phyloP scores from a whole-genome alignment of 2,113 vertebrate species.

The Austrofundulus limnaeus region DNA sequence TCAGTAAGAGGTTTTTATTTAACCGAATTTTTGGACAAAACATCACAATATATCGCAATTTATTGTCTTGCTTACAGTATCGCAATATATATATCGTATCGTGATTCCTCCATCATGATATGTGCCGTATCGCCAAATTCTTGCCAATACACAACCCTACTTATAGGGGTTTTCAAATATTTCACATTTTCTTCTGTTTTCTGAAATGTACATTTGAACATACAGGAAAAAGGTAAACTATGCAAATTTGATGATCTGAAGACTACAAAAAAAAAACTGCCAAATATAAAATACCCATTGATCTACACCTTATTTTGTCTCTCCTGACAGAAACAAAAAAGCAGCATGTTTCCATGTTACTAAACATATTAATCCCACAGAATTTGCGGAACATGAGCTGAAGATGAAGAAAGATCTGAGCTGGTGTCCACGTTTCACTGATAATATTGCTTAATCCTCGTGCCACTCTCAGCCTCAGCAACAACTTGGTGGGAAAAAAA shows the following conservation, averaged over 20 bases:
- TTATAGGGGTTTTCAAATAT: too few relatives aligned
- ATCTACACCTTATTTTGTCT: background rate
- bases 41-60: too few relatives aligned
- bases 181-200: too few relatives aligned
- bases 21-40: too few relatives aligned
- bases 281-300: background rate
- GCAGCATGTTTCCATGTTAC: constrained; percentile 12
- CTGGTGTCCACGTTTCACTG: constrained; percentile 10
- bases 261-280: background rate
- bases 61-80: too few relatives aligned
- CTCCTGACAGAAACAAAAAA: constrained; percentile 3
- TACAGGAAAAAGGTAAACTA: too few relatives aligned
- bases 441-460: constrained; percentile 42
- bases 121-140: too few relatives aligned
- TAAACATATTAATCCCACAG: constrained; percentile 29
- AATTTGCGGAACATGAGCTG: constrained; percentile 31
- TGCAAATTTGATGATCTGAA: background rate
- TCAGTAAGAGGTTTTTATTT: too few relatives aligned
- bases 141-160: too few relatives aligned
- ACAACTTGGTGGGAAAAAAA: constrained; percentile 48
- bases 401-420: constrained; percentile 1
- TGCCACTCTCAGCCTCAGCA: constrained; percentile 20
- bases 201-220: too few relatives aligned
- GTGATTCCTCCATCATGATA: too few relatives aligned
- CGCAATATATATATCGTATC: too few relatives aligned